Evolutionary conservation across 1,140 invertebrate genomes (phyloP).

Genomic region (Solen grandis): DNA sequence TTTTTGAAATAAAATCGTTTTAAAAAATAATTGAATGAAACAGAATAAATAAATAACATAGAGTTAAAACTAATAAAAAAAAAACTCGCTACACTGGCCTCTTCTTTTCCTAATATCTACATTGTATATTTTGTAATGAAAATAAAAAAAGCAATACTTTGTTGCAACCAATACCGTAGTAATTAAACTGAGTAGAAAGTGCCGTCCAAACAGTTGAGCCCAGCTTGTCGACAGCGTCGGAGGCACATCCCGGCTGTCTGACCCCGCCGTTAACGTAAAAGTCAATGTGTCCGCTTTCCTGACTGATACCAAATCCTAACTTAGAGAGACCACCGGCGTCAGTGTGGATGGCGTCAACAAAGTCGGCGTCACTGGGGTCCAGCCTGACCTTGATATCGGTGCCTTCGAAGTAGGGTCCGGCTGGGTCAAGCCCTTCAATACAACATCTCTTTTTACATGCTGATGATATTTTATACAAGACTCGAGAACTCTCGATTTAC

Average conservation of each 20-base stretch:
- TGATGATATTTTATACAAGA: too few species aligned
- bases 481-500: too few species aligned
- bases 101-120: too few species aligned
- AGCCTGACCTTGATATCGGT: constrained; percentile 79
- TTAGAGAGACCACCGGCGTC: constrained; percentile 85
- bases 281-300: constrained; percentile 95
- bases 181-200: constrained; percentile 58
- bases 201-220: constrained; percentile 63
- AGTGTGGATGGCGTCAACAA: constrained; percentile 97
- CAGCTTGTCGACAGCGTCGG: constrained; percentile 59
- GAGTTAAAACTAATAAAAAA: too few species aligned
- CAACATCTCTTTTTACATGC: too few species aligned
- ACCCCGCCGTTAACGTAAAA: constrained; percentile 85
- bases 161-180: too few species aligned
- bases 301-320: constrained; percentile 87
- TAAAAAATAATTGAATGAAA: too few species aligned
- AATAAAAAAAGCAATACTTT: too few species aligned
- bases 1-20: too few species aligned
- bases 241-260: constrained; percentile 75
- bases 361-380: constrained; percentile 88
- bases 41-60: too few species aligned
- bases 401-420: constrained; percentile 86
- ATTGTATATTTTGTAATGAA: too few species aligned
- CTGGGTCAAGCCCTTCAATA: constrained; percentile 86
- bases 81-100: too few species aligned